These are phyloP conservation scores for Papilio aristodemus DNA, from an alignment of 1,140 invertebrate genomes.

Conservation along the genomic window DNA sequence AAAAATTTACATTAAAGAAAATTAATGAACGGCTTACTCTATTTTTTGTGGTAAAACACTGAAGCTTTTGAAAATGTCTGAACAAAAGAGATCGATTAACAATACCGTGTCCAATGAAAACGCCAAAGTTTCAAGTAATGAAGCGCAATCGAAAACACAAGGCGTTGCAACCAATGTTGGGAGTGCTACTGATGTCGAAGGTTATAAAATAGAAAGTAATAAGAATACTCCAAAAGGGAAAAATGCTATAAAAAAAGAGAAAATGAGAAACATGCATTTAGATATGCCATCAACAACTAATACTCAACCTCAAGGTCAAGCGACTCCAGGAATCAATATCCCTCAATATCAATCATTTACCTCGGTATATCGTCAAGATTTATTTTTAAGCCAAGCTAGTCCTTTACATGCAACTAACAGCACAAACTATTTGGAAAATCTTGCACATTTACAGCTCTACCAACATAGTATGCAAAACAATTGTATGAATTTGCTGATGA, in stretches of 20 bases:
- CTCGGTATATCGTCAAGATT: conserved; percentile 46
- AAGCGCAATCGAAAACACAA: conserved; percentile 4
- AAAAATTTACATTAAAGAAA: not conserved
- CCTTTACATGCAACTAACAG: conserved; percentile 60
- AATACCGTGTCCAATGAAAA: not conserved
- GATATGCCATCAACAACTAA: conserved; percentile 49
- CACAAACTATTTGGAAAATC: conserved; percentile 66
- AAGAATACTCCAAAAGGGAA: conserved; percentile 49
- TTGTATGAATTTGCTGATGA: conserved; percentile 22
- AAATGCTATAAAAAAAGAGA: conserved; percentile 61
- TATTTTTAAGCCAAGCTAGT: conserved; percentile 54
- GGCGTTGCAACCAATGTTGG: not conserved
- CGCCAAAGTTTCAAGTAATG: not conserved
- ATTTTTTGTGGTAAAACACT: conserved; percentile 1
- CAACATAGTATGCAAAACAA: conserved; percentile 49
- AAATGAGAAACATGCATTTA: conserved; percentile 51
- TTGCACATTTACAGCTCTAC: conserved; percentile 62
- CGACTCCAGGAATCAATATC: conserved; percentile 35
- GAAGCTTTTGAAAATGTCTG: conserved; percentile 11
- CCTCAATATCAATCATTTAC: conserved; percentile 31
- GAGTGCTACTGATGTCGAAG: conserved; percentile 19
- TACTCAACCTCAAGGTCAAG: conserved; percentile 58
- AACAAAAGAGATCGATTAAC: not conserved
- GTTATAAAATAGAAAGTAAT: conserved; percentile 2
- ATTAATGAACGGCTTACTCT: not conserved